Evolutionary conservation across 2,113 vertebrate genomes (phyloP), one percentile per base, ranked within the genome.

Genomic region (Oreotrochilus melanogaster): DNA sequence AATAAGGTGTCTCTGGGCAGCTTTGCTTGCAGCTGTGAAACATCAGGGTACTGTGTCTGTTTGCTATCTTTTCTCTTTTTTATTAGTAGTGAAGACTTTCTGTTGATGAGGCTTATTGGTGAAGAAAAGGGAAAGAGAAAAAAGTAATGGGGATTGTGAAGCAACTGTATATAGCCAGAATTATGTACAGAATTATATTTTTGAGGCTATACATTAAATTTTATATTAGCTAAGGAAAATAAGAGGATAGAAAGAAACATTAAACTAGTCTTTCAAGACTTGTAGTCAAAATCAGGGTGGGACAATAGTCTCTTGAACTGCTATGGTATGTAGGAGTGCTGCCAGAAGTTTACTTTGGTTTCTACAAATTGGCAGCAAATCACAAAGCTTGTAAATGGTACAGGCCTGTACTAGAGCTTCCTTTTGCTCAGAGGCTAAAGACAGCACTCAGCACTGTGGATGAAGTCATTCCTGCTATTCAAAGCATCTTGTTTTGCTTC

Each of bases 391-490:
- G 81, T 96, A 96, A 91, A 66, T 81, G 57, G 45, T 93, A 42
- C 58, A 93, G 61, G 87, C 88, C 82, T 87, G 53, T 60, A 31
- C 69, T 90, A 73, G 57, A 91, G 48, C 71, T 87, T 93, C 60
- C 72, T 86, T 96, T 82, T 96, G 66, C 88, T 95, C 76, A 74
- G 71, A 90, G 74, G 42, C 72, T 87, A 81, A 92, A 96, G 84
- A 89, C 75, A 82, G 39, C 83, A 96, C 89, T 96, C 80, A 97
- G 89, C 39, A 39, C 82, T 97, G 96, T 95, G 80, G 74, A 95
- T 96, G 74, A 97, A 96, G 78, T 96, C 5, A 96, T 95, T 94
- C 58, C 60, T 95, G 90, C 86, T 97, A 95, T 96, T 91, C 89
- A 80, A 97, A 88, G 62, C 72, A 82, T 96, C 71, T 89, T 85